Evolutionary conservation across 2,888 invertebrate genomes (phyloP).

Genomic region (Neria commutata): DNA sequence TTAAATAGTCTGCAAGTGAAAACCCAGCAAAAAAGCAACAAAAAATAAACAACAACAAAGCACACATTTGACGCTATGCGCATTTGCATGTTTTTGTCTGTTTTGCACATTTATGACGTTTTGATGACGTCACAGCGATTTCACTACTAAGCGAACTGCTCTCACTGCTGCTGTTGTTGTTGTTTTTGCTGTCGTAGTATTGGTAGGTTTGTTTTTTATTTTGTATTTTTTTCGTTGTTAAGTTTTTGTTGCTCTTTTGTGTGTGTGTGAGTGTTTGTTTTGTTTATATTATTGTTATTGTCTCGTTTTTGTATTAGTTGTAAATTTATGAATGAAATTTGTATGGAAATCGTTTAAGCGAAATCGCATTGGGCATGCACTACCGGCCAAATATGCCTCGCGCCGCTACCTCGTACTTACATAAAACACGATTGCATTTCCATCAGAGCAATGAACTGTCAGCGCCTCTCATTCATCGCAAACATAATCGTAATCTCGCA

Average conservation of each 20-base stretch:
- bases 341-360: conserved; percentile 5
- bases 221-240: too few relatives aligned
- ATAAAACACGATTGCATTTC: not conserved
- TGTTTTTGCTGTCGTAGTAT: too few relatives aligned
- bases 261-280: too few relatives aligned
- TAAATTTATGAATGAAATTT: conserved; percentile 10
- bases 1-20: not conserved
- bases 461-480: too few relatives aligned
- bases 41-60: not conserved
- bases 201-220: too few relatives aligned
- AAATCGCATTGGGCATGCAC: conserved; percentile 1
- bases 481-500: not conserved
- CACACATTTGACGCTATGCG: too few relatives aligned
- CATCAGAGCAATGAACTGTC: conserved; percentile 5
- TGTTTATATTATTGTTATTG: not conserved
- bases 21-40: not conserved
- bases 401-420: too few relatives aligned
- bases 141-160: too few relatives aligned
- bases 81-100: too few relatives aligned
- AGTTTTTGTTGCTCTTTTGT: too few relatives aligned
- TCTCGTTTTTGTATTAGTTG: not conserved
- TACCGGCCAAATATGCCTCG: too few relatives aligned
- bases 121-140: not conserved
- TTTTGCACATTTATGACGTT: not conserved
- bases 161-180: too few relatives aligned